Percentiles rank a stretch among this genome's conserved stretches.
phyloP scores from a whole-genome alignment of 1,140 invertebrate genomes.

The Acromyrmex charruanus region DNA sequence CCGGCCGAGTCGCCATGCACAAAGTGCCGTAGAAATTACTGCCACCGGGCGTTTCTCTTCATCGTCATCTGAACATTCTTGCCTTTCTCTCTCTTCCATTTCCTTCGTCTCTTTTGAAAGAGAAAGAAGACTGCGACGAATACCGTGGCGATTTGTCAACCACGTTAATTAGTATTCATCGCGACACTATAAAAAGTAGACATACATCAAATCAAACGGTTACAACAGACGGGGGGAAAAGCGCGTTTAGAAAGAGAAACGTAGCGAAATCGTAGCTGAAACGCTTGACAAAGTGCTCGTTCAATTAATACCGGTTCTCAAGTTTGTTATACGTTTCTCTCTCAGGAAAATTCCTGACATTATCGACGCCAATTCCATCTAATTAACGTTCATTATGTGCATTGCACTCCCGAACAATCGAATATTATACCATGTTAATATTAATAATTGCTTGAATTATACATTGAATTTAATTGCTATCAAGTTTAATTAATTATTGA shows the following conservation, averaged over 20 bases:
- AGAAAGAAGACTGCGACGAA: neutral
- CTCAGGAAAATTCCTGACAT: neutral
- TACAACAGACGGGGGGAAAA: neutral
- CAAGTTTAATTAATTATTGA: slow-evolving; percentile 7
- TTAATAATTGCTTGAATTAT: neutral
- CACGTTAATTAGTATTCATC: slow-evolving; percentile 34
- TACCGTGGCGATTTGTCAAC: neutral
- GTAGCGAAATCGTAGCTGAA: neutral
- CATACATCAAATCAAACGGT: no score
- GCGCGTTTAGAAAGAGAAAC: slow-evolving; percentile 1
- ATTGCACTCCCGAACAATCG: neutral
- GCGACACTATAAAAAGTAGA: neutral
- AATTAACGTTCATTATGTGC: slow-evolving; percentile 21
- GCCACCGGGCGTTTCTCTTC: slow-evolving; percentile 20
- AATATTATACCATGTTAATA: neutral
- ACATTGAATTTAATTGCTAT: neutral
- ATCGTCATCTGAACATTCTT: slow-evolving; percentile 24
- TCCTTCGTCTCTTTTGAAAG: neutral
- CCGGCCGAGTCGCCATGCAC: slow-evolving; percentile 35
- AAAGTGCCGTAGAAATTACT: slow-evolving; percentile 51
- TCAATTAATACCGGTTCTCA: slow-evolving; percentile 18
- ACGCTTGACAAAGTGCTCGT: neutral
- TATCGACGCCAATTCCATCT: slow-evolving; percentile 10
- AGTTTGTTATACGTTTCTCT: neutral
- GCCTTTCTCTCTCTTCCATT: neutral